These are phyloP conservation scores for Tragelaphus eurycerus DNA, from an alignment of 2,797 vertebrate species.

Conservation along the genomic window DNA sequence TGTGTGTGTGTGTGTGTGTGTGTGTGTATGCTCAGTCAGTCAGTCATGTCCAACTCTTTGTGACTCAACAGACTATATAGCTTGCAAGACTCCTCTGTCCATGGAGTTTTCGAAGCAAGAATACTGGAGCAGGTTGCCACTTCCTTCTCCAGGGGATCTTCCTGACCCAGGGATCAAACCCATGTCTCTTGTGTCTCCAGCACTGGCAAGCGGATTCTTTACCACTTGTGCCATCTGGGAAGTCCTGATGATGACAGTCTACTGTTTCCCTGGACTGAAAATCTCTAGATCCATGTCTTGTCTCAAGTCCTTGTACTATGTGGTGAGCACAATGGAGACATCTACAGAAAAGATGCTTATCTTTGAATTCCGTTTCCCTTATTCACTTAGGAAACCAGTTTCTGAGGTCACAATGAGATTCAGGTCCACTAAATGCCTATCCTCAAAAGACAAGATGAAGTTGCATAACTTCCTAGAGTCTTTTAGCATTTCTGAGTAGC, in stretches of 20 bases:
- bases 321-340: background rate
- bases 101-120: background rate
- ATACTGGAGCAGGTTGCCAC: background rate
- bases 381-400: background rate
- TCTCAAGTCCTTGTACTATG: background rate
- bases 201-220: background rate
- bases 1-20: background rate
- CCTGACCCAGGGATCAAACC: background rate
- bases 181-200: background rate
- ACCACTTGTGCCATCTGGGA: background rate
- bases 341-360: background rate
- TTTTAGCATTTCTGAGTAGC: background rate
- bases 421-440: background rate
- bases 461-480: background rate
- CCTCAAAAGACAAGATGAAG: background rate
- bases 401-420: background rate
- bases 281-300: background rate
- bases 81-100: background rate
- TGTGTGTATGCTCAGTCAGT: background rate
- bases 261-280: background rate
- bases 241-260: background rate
- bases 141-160: background rate
- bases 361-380: background rate
- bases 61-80: background rate
- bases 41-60: rapidly evolving